Percentiles rank a stretch among this genome's conserved stretches.
These are phyloP conservation scores for Philopedon plagiatum DNA, from an alignment of 2,888 invertebrate genomes.

Conservation along the genomic window DNA sequence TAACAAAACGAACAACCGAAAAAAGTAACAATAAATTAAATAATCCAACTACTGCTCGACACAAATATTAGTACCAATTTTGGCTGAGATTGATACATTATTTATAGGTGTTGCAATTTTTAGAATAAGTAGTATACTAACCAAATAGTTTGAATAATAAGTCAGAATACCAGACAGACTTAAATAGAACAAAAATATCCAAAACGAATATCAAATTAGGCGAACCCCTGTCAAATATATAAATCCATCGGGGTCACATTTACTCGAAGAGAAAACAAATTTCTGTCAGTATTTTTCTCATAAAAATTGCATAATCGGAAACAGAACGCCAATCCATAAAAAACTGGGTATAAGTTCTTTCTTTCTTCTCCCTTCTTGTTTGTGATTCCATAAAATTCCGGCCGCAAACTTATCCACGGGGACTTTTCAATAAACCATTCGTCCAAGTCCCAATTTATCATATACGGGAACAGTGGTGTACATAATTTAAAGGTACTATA, in stretches of 20 bases:
- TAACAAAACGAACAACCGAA: too few relatives aligned
- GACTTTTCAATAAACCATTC: constrained; percentile 68
- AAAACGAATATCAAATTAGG: constrained; percentile 14
- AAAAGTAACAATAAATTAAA: too few relatives aligned
- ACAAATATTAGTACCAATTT: too few relatives aligned
- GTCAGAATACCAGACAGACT: neutral
- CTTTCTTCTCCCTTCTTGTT: constrained; percentile 57
- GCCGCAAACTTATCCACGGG: constrained; percentile 62
- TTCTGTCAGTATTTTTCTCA: constrained; percentile 51
- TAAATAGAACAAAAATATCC: neutral
- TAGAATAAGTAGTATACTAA: too few relatives aligned
- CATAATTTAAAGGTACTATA: neutral
- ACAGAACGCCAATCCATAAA: constrained; percentile 61
- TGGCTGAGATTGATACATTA: too few relatives aligned
- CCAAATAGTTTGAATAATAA: too few relatives aligned
- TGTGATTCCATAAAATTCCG: constrained; percentile 60
- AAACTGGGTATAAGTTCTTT: constrained; percentile 52
- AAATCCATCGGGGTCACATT: constrained; percentile 22
- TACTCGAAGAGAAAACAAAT: constrained; percentile 26
- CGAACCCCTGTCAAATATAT: constrained; percentile 27
- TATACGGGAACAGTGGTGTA: constrained; percentile 53
- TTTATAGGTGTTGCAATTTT: too few relatives aligned
- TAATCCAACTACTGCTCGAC: too few relatives aligned
- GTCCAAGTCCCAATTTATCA: constrained; percentile 66
- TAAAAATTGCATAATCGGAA: constrained; percentile 60